These are phyloP conservation scores for Drosophila kikkawai DNA, from an alignment of 1,140 invertebrate genomes.

Conservation along the genomic window DNA sequence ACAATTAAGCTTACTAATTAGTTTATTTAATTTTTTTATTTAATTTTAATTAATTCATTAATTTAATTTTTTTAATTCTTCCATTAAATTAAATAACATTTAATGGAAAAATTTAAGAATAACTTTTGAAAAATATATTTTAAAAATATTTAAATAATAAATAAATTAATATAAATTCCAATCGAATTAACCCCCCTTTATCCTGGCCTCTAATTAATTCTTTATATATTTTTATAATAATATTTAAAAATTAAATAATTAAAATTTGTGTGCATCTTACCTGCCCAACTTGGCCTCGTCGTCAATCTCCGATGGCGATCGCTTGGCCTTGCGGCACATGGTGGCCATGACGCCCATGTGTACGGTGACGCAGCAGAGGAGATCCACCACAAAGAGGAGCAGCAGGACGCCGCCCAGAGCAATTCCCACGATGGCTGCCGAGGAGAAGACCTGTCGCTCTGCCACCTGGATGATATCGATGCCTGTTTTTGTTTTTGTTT, in stretches of 20 bases:
- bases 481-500: constrained; percentile 41
- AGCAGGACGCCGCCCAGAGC: constrained; percentile 90
- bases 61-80: too few species aligned
- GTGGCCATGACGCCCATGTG: constrained; percentile 90
- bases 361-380: constrained; percentile 88
- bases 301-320: constrained; percentile 86
- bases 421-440: constrained; percentile 91
- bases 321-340: constrained; percentile 88
- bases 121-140: too few species aligned
- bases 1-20: too few species aligned
- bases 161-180: background rate
- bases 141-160: background rate
- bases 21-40: too few species aligned
- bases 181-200: background rate
- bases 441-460: constrained; percentile 88
- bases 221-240: background rate
- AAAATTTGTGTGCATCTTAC: constrained; percentile 85
- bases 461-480: constrained; percentile 86
- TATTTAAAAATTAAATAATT: background rate
- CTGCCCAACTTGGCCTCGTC: constrained; percentile 93
- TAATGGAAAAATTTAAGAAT: too few species aligned
- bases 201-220: background rate
- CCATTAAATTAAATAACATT: too few species aligned
- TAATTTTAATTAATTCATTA: too few species aligned
- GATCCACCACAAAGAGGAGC: constrained; percentile 91